Evolutionary conservation across 53 echinoderm and acorn worm genomes (phyloP).

Genomic region (Hippasteria phrygiana): DNA sequence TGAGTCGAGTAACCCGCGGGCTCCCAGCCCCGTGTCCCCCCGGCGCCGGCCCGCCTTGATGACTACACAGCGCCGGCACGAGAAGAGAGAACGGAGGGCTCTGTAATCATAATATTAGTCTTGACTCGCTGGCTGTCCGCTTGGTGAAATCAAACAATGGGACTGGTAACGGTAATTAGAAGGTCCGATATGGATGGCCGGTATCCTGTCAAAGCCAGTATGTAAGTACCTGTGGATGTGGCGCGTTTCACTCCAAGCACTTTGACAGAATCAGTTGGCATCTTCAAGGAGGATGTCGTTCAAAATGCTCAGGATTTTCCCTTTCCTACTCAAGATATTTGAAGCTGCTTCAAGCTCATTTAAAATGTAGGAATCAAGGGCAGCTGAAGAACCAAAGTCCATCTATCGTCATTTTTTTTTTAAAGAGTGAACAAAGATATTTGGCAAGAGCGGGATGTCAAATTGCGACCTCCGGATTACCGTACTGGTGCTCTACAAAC

Average conservation of each 20-base stretch:
- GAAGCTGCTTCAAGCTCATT: too few species aligned
- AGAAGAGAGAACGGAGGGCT: background rate
- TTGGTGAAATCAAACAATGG: constrained; percentile 59
- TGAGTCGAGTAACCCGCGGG: constrained; percentile 13
- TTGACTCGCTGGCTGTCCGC: constrained; percentile 51
- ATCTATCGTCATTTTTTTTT: too few species aligned
- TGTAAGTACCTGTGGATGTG: background rate
- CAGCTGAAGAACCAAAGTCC: too few species aligned
- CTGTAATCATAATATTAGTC: constrained; percentile 48
- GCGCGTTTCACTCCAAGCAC: background rate
- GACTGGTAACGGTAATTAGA: constrained; percentile 38
- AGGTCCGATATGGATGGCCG: constrained; percentile 13
- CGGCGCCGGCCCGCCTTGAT: constrained; percentile 41
- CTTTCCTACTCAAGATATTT: too few species aligned
- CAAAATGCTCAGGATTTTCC: too few species aligned
- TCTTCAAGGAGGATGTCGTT: too few species aligned
- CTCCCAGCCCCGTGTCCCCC: constrained; percentile 4
- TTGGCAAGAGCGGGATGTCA: too few species aligned
- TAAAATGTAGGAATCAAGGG: too few species aligned
- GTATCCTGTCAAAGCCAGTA: background rate
- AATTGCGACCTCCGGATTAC: too few species aligned
- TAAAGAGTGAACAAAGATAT: too few species aligned
- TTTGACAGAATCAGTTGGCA: background rate
- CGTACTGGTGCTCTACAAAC: too few species aligned
- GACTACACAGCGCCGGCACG: constrained; percentile 18